Conservation (phyloP, 2,113 vertebrate genomes). For the Ciconia stormi region DNA sequence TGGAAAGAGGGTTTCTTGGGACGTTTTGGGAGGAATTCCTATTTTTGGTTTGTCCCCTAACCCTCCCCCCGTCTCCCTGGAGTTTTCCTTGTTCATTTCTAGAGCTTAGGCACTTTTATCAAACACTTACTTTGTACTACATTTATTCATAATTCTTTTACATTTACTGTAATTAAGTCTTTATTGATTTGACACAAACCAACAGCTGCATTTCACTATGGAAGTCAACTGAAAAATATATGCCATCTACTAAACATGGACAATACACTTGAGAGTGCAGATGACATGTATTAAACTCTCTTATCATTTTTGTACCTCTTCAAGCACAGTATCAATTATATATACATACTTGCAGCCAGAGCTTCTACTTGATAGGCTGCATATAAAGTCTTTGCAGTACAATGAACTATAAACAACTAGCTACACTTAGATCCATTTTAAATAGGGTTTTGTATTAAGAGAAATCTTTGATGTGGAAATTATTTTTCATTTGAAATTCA, state of each 20-base stretch:
- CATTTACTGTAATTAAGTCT: constrained; percentile 25
- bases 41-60: background rate
- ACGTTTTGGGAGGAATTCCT: background rate
- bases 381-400: background rate
- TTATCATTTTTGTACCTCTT: background rate
- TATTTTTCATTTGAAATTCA: constrained; percentile 21
- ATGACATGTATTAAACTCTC: background rate
- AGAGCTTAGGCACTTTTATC: background rate
- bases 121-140: background rate
- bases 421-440: constrained; percentile 13
- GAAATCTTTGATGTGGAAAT: constrained; percentile 53
- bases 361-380: background rate
- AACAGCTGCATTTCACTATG: constrained; percentile 4
- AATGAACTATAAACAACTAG: background rate
- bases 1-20: background rate
- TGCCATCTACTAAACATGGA: background rate
- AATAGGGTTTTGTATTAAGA: background rate
- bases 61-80: fast-evolving
- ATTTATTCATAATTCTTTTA: constrained; percentile 5
- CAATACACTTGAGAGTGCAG: background rate
- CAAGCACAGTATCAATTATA: constrained; percentile 6
- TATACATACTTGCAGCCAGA: background rate
- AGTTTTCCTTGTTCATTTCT: background rate
- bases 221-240: constrained; percentile 5
- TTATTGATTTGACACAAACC: constrained; percentile 10